A percentile compares a stretch with the other conserved stretches of the same genome.
These are phyloP conservation scores for Halictus rubicundus DNA, from an alignment of 1,140 invertebrate genomes.

Conservation along the genomic window DNA sequence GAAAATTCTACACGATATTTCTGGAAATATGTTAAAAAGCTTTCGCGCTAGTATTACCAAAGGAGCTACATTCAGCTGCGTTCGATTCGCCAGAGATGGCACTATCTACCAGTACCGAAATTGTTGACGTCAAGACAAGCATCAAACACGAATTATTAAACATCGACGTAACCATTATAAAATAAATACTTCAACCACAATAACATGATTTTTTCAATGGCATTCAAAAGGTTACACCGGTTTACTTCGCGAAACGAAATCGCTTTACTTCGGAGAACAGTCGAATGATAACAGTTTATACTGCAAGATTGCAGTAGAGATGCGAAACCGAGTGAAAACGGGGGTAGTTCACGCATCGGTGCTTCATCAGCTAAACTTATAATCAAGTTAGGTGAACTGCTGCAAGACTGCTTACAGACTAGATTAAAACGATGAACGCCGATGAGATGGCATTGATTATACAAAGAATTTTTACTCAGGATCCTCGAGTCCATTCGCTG, in stretches of 20 bases:
- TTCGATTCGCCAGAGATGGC: slow-evolving; percentile 2
- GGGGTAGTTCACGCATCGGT: not conserved
- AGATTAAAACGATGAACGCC: not conserved
- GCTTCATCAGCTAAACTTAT: slow-evolving; percentile 3
- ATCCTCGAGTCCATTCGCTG: not conserved
- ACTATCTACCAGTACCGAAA: not conserved
- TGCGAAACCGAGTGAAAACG: too few species aligned
- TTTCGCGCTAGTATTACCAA: not conserved
- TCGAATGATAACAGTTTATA: too few species aligned
- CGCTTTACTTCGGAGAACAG: too few species aligned
- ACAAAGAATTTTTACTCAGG: not conserved
- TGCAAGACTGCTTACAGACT: not conserved
- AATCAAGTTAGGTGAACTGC: not conserved
- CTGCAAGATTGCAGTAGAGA: too few species aligned
- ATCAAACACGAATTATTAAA: too few species aligned
- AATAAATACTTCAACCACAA: too few species aligned
- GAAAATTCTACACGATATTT: too few species aligned
- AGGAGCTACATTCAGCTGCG: not conserved
- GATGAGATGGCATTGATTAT: not conserved
- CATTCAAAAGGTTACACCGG: too few species aligned
- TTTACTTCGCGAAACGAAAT: too few species aligned
- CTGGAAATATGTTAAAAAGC: too few species aligned
- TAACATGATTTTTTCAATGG: too few species aligned
- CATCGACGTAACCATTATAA: too few species aligned
- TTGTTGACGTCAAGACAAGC: not conserved